These are phyloP conservation scores for Anadara kagoshimensis DNA, from an alignment of 1,140 invertebrate species.

Conservation along the genomic window DNA sequence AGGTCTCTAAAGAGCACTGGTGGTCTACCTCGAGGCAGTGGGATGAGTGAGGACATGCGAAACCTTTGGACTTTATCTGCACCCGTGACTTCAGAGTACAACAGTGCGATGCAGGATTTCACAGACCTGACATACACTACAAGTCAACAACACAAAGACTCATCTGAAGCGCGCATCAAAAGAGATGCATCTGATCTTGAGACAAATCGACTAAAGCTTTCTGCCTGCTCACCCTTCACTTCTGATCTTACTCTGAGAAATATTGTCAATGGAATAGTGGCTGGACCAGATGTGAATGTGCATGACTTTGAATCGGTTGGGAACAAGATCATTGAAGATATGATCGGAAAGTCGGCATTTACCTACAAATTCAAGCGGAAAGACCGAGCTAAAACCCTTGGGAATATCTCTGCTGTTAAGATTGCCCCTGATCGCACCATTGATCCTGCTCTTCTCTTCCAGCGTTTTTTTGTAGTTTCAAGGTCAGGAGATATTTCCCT, in stretches of 20 bases:
- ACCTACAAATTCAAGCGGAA: conserved; percentile 10
- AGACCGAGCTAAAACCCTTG: conserved; percentile 17
- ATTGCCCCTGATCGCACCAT: not conserved
- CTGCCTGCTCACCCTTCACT: conserved; percentile 38
- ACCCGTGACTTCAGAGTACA: conserved; percentile 17
- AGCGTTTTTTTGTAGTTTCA: conserved; percentile 34
- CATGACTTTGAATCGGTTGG: conserved; percentile 3
- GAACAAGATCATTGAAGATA: conserved; percentile 2
- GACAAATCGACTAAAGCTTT: conserved; percentile 22
- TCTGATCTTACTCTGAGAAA: not conserved
- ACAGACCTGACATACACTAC: conserved; percentile 23
- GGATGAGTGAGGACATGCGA: conserved; percentile 28
- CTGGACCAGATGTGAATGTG: not conserved
- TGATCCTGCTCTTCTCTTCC: conserved; percentile 43
- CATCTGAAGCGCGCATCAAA: conserved; percentile 18
- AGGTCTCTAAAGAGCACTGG: conserved; percentile 30
- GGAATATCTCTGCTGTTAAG: conserved; percentile 7
- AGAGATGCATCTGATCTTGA: conserved; percentile 41
- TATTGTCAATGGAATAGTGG: not conserved
- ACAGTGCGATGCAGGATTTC: conserved; percentile 33
- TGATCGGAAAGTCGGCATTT: not conserved
- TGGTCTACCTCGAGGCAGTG: conserved; percentile 33
- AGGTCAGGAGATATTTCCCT: not conserved
- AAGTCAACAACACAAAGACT: conserved; percentile 54
- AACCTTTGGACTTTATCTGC: conserved; percentile 20